Evolutionary conservation across 2,113 vertebrate species (phyloP).

Genomic region (Steatornis caripensis): DNA sequence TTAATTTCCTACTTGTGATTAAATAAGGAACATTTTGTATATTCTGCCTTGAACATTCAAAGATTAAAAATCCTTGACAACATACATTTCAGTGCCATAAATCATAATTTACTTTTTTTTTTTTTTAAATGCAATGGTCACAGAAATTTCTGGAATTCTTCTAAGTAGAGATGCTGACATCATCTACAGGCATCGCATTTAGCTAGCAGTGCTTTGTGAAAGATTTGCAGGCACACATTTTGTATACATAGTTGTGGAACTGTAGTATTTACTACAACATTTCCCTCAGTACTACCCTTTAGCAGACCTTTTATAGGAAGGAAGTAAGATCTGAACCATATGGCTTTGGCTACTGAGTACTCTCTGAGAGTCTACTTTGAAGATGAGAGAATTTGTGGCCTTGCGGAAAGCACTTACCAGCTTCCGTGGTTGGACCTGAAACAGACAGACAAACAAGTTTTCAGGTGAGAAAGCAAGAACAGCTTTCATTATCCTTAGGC

Average conservation of each 20-base stretch:
- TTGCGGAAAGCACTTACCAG: not conserved
- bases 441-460: not conserved
- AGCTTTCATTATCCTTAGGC: not conserved
- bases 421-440: not conserved
- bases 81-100: not conserved
- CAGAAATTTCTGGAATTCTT: not conserved
- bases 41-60: not conserved
- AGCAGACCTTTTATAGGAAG: not conserved
- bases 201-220: not conserved
- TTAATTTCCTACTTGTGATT: not conserved
- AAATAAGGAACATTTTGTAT: not conserved
- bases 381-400: not conserved
- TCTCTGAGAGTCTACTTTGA: not conserved
- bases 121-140: not conserved
- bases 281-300: not conserved
- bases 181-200: not conserved
- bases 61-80: not conserved
- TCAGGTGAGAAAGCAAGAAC: not conserved
- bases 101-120: not conserved
- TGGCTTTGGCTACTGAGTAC: not conserved
- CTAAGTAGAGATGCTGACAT: not conserved
- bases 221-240: not conserved
- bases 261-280: not conserved
- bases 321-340: not conserved
- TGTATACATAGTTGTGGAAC: not conserved